Percentiles rank a stretch among this genome's conserved stretches.
Conservation (phyloP, 2,888 invertebrate species). For the Itoplectis maculator region DNA sequence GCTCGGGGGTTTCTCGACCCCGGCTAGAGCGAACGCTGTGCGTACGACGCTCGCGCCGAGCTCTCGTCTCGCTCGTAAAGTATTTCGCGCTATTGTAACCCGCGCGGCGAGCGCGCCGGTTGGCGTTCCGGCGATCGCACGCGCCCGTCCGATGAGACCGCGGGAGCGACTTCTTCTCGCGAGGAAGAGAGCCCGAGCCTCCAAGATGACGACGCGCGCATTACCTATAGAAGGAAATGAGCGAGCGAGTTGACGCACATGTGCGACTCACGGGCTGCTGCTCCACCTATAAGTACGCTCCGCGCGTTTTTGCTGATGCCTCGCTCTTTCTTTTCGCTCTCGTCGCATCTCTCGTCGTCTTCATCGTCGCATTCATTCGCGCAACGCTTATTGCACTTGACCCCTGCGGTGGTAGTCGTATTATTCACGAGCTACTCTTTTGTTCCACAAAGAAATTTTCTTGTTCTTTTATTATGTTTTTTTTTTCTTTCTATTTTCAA, state of each 20-base stretch:
- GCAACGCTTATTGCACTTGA: conserved; percentile 30
- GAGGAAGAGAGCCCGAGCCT: neutral
- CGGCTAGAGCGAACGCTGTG: conserved; percentile 40
- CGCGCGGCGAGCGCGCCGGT: conserved; percentile 11
- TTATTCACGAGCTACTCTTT: neutral
- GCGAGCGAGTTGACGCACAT: conserved; percentile 54
- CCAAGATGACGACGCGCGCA: conserved; percentile 27
- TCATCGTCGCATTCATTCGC: conserved; percentile 30
- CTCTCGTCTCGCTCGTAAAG: conserved; percentile 51
- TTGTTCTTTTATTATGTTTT: neutral
- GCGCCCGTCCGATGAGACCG: conserved; percentile 36
- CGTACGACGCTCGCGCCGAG: neutral
- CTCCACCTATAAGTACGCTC: conserved; percentile 33
- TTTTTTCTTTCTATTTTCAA: neutral
- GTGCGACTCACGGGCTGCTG: conserved; percentile 13
- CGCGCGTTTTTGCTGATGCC: conserved; percentile 2
- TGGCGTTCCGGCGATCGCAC: conserved; percentile 21
- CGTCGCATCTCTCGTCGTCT: conserved; percentile 28
- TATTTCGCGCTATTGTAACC: conserved; percentile 60
- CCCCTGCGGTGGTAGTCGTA: neutral
- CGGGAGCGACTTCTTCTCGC: conserved; percentile 45
- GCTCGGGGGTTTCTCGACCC: conserved; percentile 52
- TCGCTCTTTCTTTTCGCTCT: conserved; percentile 14
- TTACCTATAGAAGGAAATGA: conserved; percentile 38
- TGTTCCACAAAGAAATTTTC: neutral